A percentile compares a stretch with the other conserved stretches of the same genome.
These are phyloP conservation scores for Aphrophora alni DNA, from an alignment of 2,888 invertebrate species.

Conservation along the genomic window DNA sequence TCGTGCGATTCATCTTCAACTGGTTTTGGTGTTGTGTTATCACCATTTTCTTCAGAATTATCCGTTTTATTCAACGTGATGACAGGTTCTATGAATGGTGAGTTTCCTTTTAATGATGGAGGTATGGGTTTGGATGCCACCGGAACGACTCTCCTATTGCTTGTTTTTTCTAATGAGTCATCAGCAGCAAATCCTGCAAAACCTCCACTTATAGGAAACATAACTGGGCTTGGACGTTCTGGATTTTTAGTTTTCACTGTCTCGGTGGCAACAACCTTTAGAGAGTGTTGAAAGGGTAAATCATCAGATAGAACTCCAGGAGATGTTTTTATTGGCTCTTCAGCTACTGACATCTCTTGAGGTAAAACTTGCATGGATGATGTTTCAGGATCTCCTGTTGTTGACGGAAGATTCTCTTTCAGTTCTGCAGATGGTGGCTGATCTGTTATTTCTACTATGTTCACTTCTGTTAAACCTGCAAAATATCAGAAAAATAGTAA, in stretches of 20 bases:
- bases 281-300: neutral
- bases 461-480: slow-evolving; percentile 36
- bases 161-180: slow-evolving; percentile 23
- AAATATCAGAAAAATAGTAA: neutral
- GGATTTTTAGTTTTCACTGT: neutral
- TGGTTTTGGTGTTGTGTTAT: slow-evolving; percentile 45
- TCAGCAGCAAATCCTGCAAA: slow-evolving; percentile 10
- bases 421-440: slow-evolving; percentile 26
- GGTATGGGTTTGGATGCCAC: slow-evolving; percentile 47
- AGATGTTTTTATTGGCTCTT: slow-evolving; percentile 47
- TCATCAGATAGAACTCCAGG: neutral
- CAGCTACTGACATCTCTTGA: slow-evolving; percentile 48
- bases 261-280: neutral
- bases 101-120: slow-evolving; percentile 47
- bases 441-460: slow-evolving; percentile 28
- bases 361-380: slow-evolving; percentile 38
- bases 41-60: slow-evolving; percentile 15
- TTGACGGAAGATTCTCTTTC: slow-evolving; percentile 15
- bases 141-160: slow-evolving; percentile 21
- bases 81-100: slow-evolving; percentile 44
- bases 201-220: neutral
- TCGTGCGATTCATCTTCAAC: slow-evolving; percentile 45
- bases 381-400: slow-evolving; percentile 28
- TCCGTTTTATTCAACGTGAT: slow-evolving; percentile 19
- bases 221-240: neutral